phyloP scores from a whole-genome alignment of 2,888 invertebrate species.

The Boloria euphrosyne region DNA sequence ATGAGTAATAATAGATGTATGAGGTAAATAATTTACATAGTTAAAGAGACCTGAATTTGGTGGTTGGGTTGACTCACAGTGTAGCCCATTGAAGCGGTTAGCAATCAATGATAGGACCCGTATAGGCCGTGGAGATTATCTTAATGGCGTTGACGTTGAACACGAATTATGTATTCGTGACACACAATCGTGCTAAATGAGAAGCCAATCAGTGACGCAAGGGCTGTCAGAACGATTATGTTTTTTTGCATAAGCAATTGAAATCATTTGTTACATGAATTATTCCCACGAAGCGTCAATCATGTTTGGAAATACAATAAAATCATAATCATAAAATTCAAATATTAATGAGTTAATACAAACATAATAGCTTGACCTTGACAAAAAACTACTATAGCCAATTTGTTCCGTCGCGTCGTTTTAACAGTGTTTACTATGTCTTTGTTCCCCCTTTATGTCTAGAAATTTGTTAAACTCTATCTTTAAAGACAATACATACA shows the following conservation, averaged over 20 bases:
- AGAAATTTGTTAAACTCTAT: too few species aligned
- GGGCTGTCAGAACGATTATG: slow-evolving; percentile 32
- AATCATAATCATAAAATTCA: too few species aligned
- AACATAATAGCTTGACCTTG: too few species aligned
- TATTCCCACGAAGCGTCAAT: neutral
- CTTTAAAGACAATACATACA: too few species aligned
- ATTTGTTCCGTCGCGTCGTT: too few species aligned
- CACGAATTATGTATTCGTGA: slow-evolving; percentile 75
- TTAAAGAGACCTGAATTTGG: slow-evolving; percentile 33
- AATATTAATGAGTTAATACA: too few species aligned
- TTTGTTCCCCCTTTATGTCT: too few species aligned
- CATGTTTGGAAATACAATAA: too few species aligned
- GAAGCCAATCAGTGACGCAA: slow-evolving; percentile 71
- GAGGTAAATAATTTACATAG: slow-evolving; percentile 31
- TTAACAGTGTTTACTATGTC: too few species aligned
- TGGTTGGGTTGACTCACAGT: slow-evolving; percentile 32
- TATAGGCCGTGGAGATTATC: slow-evolving; percentile 63
- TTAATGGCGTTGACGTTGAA: slow-evolving; percentile 66
- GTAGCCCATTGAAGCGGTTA: slow-evolving; percentile 40
- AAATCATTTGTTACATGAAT: slow-evolving; percentile 1
- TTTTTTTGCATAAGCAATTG: slow-evolving; percentile 14
- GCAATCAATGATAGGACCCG: slow-evolving; percentile 57
- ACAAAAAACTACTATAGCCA: too few species aligned
- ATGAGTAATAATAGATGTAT: slow-evolving; percentile 14
- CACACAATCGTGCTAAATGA: slow-evolving; percentile 77